Base-by-base conservation (phyloP, 2,113 vertebrate genomes). In the Blennius ocellaris region DNA sequence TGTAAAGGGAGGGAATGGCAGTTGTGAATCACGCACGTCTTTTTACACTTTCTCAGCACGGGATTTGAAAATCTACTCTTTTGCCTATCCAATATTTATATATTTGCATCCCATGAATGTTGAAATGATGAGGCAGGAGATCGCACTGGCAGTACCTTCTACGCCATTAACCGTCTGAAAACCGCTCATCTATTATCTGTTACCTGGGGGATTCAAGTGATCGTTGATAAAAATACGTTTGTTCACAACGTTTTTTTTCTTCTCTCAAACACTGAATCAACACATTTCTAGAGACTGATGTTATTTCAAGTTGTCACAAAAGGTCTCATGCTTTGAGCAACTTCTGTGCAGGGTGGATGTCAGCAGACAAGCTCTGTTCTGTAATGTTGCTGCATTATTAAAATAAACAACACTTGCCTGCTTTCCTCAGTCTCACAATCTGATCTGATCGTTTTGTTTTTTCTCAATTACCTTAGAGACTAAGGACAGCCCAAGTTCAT, bases 1-100 rank as follows among this genome's bases (percentile, higher is more conserved):
- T 72, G 69, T 71, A 44, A 41, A 76, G 43, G 50, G 69, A 73
- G 43, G 55, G 7, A 16, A 51, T 21, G 63, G 56, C 48, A 52
- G 67, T 38, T 50, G 55, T 82, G 64, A 80, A 78, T 78, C 70
- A 73, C 62, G 47, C 76, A 55, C 21, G 1, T 83, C 67, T 72
- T 40, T 7, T n/a, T 36, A 69, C 51, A 80, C 56, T 63, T 56
- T 50, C 50, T 81, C 79, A 75, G 72, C 60, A 11, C 54, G 69
- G 37, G 76, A 70, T 85, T 85, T 62, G 61, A 59, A 80, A 69
- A 74, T 66, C 37, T 55, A 21, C 72, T 72, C 8, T 12, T 59
- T 51, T 74, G 17, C 47, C 80, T 80, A 57, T 69, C 16, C 58
- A 76, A 16, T 66, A 78, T 51, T 71, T 72, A 71, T 48, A 61